Evolutionary conservation across 2,888 invertebrate genomes (phyloP).

Genomic region (Sesia bembeciformis): DNA sequence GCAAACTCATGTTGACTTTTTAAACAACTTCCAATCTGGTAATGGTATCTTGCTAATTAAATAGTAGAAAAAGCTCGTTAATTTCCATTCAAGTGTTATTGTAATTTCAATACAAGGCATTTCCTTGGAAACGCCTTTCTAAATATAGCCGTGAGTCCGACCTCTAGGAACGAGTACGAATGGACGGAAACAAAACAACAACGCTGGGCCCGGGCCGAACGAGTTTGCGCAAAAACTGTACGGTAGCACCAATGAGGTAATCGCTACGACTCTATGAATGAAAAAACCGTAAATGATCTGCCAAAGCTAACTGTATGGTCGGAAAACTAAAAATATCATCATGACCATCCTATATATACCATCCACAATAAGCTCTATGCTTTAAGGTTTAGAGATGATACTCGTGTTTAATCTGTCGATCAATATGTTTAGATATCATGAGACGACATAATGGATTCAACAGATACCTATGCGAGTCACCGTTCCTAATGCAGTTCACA

Average conservation of each 20-base stretch:
- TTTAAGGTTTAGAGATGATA: neutral
- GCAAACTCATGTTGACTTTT: too few relatives aligned
- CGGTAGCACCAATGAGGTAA: slow-evolving; percentile 49
- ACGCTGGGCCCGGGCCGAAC: neutral
- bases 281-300: slow-evolving; percentile 36
- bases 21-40: too few relatives aligned
- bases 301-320: slow-evolving; percentile 30
- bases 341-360: too few relatives aligned
- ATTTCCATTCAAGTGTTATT: too few relatives aligned
- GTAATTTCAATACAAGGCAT: too few relatives aligned
- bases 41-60: too few relatives aligned
- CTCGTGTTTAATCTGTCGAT: neutral
- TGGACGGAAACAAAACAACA: neutral
- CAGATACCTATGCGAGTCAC: slow-evolving; percentile 44
- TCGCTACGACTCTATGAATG: slow-evolving; percentile 43
- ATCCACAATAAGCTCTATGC: neutral
- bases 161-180: slow-evolving; percentile 1
- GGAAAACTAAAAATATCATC: slow-evolving; percentile 14
- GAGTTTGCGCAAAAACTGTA: slow-evolving; percentile 28
- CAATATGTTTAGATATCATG: too few relatives aligned
- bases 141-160: slow-evolving; percentile 3
- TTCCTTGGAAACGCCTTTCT: neutral
- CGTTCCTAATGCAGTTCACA: slow-evolving; percentile 31
- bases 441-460: slow-evolving; percentile 19
- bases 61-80: too few relatives aligned